phyloP scores from a whole-genome alignment of 2,113 vertebrate genomes.

The Chloroceryle aenea region DNA sequence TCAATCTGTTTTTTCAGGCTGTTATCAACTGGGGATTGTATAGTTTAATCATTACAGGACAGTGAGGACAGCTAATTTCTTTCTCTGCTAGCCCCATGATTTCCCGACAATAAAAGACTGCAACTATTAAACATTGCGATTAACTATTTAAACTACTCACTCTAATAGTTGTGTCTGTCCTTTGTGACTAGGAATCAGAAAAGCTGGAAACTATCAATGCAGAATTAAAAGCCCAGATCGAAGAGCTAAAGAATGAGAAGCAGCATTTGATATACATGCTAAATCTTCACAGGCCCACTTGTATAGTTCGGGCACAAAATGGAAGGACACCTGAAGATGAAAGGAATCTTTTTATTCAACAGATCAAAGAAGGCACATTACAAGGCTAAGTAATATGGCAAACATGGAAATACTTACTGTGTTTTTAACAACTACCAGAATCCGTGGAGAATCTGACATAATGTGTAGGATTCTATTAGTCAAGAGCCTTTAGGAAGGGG shows the following conservation, averaged over 20 bases:
- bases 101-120: neutral
- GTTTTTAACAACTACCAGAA: constrained; percentile 63
- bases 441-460: constrained; percentile 64
- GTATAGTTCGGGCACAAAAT: constrained; percentile 94
- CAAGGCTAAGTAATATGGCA: constrained; percentile 79
- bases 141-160: neutral
- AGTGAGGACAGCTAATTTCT: neutral
- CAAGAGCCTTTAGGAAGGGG: constrained; percentile 51
- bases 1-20: neutral
- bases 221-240: constrained; percentile 95
- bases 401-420: constrained; percentile 29
- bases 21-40: neutral
- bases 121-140: neutral
- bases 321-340: constrained; percentile 95
- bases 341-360: constrained; percentile 94
- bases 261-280: constrained; percentile 99
- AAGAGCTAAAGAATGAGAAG: constrained; percentile 96
- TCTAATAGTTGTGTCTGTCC: constrained; percentile 14
- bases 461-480: constrained; percentile 70
- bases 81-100: neutral
- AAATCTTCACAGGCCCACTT: constrained; percentile 95
- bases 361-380: constrained; percentile 91
- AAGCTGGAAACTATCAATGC: constrained; percentile 94
- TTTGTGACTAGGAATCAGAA: constrained; percentile 88
- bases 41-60: neutral